A percentile compares a stretch with the other conserved stretches of the same genome.
Evolutionary conservation across 1,140 invertebrate species (phyloP).

Genomic region (Trichonephila clavata): DNA sequence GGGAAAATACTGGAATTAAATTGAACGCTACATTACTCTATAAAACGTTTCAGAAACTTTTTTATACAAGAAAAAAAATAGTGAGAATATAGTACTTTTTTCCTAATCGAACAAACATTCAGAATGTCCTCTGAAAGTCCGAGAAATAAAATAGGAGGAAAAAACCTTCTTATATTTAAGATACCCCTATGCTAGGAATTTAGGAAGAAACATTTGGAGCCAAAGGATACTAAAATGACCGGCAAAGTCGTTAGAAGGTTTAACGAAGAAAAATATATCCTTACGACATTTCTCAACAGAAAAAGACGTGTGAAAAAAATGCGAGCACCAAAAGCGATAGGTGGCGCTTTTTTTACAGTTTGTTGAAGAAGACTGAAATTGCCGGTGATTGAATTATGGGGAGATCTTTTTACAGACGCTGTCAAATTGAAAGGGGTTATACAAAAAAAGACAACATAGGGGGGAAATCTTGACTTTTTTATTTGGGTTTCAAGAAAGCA

Average conservation of each 20-base stretch:
- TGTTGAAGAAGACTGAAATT: background rate
- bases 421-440: background rate
- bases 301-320: background rate
- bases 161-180: background rate
- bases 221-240: background rate
- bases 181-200: background rate
- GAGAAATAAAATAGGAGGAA: background rate
- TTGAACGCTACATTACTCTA: background rate
- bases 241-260: background rate
- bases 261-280: slow-evolving; percentile 25
- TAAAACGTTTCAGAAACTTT: background rate
- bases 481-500: too few species aligned
- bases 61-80: background rate
- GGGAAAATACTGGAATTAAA: too few species aligned
- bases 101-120: background rate
- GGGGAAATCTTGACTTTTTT: too few species aligned
- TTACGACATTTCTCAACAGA: background rate
- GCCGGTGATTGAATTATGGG: background rate
- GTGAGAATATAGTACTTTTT: background rate
- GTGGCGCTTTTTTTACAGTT: background rate
- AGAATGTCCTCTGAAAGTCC: background rate
- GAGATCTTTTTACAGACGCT: background rate
- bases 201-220: background rate
- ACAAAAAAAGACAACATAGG: background rate
- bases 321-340: background rate